Evolutionary conservation across 2,888 invertebrate genomes (phyloP), one percentile per base, ranked within the genome.

Genomic region (Aplocera efformata): DNA sequence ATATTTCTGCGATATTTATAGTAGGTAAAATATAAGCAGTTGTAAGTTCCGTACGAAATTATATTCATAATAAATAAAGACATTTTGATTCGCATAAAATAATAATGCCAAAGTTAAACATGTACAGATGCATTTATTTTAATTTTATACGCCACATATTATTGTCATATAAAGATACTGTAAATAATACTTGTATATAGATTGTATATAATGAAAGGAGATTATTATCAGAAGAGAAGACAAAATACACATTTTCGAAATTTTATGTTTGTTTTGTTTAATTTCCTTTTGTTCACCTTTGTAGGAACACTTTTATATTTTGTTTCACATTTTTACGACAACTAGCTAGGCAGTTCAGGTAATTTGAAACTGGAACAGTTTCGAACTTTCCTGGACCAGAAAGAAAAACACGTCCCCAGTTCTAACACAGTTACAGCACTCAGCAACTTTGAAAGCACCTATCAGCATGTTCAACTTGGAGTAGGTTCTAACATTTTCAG

Each of bases 61-160:
- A 42, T 45, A 56, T 50, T 60, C 50, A 26, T 37, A 38, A 48
- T 46, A 40, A 44, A 32, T 34, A 31, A 53, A 43, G 50, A 60
- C 49, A 53, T 53, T 63, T 55, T 56, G 50, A 61, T 3, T 63
- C 56, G 60, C 64, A 55, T 55, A 50, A 37, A 49, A 50, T 44
- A 52, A 79, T 78, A 81, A 88, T 86, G 80, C 88, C 88, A 88
- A 88, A 88, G 88, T 82, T 88, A 72, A 72, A 72, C 82, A 84
- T 79, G 84, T 71, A 77, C 72, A 82, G 74, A 78, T 74, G 75
- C 78, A 80, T 77, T 79, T 80, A 77, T 70, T 63, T 60, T 70
- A 72, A 61, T 67, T 67, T 69, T 72, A 69, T 76, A 65, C 63
- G 61, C 48, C 66, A 60, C 54, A 63, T 60, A 48, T 57, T 53